These are phyloP conservation scores for Linepithema humile DNA, from an alignment of 1,140 invertebrate genomes.

Conservation along the genomic window DNA sequence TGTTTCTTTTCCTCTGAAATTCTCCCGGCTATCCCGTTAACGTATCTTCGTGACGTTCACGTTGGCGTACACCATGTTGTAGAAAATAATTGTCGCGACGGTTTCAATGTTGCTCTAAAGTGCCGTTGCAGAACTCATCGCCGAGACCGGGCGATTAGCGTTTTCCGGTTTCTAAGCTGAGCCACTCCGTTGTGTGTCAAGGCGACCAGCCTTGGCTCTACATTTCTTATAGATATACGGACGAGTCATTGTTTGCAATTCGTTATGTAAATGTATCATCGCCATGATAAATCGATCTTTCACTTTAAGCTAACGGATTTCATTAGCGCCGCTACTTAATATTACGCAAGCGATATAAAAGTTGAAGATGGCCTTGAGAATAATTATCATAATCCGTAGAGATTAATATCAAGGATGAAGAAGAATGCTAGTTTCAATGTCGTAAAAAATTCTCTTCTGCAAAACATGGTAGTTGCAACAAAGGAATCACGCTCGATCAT, in stretches of 20 bases:
- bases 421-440: not conserved
- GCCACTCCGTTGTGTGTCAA: constrained; percentile 65
- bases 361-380: not conserved
- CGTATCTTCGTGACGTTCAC: no score
- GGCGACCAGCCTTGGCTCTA: constrained; percentile 52
- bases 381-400: constrained; percentile 7
- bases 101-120: constrained; percentile 4
- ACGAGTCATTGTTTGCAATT: constrained; percentile 57
- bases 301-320: not conserved
- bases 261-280: constrained; percentile 48
- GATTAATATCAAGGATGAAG: not conserved
- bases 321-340: not conserved
- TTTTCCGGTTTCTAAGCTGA: constrained; percentile 71
- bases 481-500: not conserved
- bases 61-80: no score
- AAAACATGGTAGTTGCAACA: not conserved
- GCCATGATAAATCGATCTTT: not conserved
- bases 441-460: not conserved
- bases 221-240: constrained; percentile 30
- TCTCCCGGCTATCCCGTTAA: no score
- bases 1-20: no score
- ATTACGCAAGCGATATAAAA: not conserved
- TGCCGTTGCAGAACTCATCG: constrained; percentile 48
- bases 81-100: constrained; percentile 33
- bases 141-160: constrained; percentile 65